Evolutionary conservation across 2,797 vertebrate species (phyloP), one percentile per base, ranked within the genome.

Genomic region (Anguilla anguilla): DNA sequence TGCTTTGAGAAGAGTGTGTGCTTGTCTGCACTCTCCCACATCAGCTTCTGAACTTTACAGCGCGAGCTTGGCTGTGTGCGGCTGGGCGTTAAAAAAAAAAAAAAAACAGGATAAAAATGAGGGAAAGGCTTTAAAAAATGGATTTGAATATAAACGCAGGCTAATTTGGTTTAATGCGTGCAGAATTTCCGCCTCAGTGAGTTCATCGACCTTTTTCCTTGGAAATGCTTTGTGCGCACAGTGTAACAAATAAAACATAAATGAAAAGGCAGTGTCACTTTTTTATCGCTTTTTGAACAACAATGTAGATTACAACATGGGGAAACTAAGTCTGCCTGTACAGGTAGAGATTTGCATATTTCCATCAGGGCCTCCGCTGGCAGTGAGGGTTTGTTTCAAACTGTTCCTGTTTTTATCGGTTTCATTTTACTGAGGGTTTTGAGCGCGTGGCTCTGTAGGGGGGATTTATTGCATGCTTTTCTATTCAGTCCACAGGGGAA

Each of bases 271-370:
- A 81, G 19, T 4, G 31, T 7, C 13, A 13, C 11, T 39, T 17
- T 31, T 77, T 43, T 25, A 39, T 72, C 72, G 28, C 17, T 9
- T 25, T 22, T 49, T 81, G 11, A 49, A 9, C 9, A 81, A 4
- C 15, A 43, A 46, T 49, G 22, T 87, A 19, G 74, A 84, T 61
- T 35, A 74, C 61, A 15, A 15, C 7, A 10, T 57, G 83, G 51
- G 87, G 82, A 84, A 55, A 17, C 19, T 1, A 69, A 28, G 22
- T 46, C 69, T 61, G 31, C 79, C 46, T 83, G 46, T 72, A 74
- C 82, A 57, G 86, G 53, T 87, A 6, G 59, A 57, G 28, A 87
- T 84, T 87, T 87, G 83, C 85, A 86, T 86, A 72, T 39, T 28
- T 46, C 43, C 22, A 3, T 7, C 19, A 10, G 0, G 67, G 35